Evolutionary conservation across 2,797 vertebrate species (phyloP), one percentile per base, ranked within the genome.

Genomic region (Xenentodon cancila): DNA sequence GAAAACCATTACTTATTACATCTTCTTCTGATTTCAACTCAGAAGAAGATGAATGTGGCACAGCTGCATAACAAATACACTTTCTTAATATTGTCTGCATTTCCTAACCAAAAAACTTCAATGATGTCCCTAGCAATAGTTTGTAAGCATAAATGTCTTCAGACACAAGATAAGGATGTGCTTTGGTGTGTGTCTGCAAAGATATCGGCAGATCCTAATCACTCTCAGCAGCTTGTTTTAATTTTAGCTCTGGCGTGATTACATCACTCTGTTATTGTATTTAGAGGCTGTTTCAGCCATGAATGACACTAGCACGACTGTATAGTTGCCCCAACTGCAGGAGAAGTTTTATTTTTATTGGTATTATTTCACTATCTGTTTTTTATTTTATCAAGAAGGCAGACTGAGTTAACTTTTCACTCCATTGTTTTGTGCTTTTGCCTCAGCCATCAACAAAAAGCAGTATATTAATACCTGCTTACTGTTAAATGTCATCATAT

Each of bases 401-500:
- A 63, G 45, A 66, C 68, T 78, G 9, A 1, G 3, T 47, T 16
- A 7, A 32, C 52, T 53, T 17, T 61, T 40, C 16, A 49, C 18
- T 69, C 49, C 1, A 7, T 57, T 34, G 57, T 68, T 61, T 71
- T n/a, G 0, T 59, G 44, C 56, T 64, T 46, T 50, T 0, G 40
- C 67, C 55, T 50, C 25, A 0, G 27, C 57, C 30, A 9, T n/a
- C 5, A 30, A 21, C 58, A 69, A 68, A 68, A 69, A 62, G 17
- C 52, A 63, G 46, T 53, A 34, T 68, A 68, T 84, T 75, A 74
- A 77, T 81, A 81, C 79, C 87, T 85, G 77, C 77, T 84, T 79
- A 84, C 76, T 85, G 85, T 73, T 52, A 52, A 67, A 70, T 78
- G 84, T 62, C 79, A 81, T 89, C 77, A 87, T 85, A 87, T 87